Percentiles rank a stretch among this genome's conserved stretches.
These are phyloP conservation scores for Platerodrilus igneus DNA, from an alignment of 2,888 invertebrate species.

Conservation along the genomic window DNA sequence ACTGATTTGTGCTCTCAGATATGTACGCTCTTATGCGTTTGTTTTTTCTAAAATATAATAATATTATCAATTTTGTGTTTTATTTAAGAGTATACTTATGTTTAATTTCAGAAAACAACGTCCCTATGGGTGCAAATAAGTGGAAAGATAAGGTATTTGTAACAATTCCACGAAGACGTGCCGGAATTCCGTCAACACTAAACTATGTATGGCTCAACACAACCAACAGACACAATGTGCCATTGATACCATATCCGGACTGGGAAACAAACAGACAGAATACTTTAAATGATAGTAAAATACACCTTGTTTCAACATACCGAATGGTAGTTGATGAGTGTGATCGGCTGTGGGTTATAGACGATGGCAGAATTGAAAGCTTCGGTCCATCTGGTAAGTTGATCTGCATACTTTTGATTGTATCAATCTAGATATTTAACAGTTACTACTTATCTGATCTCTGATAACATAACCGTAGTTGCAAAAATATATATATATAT, in stretches of 20 bases:
- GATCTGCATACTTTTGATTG: too few species aligned
- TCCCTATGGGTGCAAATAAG: conserved; percentile 63
- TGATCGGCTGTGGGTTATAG: conserved; percentile 73
- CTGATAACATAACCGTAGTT: too few species aligned
- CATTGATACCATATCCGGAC: conserved; percentile 54
- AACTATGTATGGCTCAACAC: conserved; percentile 45
- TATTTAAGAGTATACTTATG: too few species aligned
- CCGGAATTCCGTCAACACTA: conserved; percentile 52
- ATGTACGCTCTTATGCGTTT: too few species aligned
- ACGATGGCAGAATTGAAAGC: conserved; percentile 69
- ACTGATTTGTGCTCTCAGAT: too few species aligned
- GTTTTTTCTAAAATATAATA: too few species aligned
- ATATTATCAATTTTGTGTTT: too few species aligned
- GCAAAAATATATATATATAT: too few species aligned
- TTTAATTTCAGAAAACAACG: conserved; percentile 54
- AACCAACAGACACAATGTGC: conserved; percentile 48
- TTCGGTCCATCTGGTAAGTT: too few species aligned
- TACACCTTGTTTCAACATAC: conserved; percentile 62
- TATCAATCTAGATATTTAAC: too few species aligned
- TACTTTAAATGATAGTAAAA: conserved; percentile 29
- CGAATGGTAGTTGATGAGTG: conserved; percentile 67
- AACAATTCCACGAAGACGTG: conserved; percentile 66
- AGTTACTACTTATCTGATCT: too few species aligned
- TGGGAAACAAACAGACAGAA: conserved; percentile 60
- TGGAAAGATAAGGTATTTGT: conserved; percentile 64